These are phyloP conservation scores for Pantala flavescens DNA, from an alignment of 1,140 invertebrate genomes.

Conservation along the genomic window DNA sequence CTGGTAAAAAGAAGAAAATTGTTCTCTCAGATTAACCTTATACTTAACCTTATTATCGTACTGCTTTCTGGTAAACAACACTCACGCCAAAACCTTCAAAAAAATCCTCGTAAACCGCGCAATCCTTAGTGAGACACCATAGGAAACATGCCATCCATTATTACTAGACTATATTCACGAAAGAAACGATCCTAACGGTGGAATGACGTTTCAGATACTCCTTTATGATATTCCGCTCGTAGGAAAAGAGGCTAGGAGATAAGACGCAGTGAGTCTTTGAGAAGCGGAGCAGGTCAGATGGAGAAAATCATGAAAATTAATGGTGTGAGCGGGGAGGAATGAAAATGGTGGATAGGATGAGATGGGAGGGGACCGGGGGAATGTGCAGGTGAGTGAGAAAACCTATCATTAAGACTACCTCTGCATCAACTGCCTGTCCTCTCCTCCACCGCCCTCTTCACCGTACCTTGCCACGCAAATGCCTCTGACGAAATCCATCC, in stretches of 20 bases:
- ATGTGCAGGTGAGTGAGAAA: conserved; percentile 5
- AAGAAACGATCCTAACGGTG: no score
- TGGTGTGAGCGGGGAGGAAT: neutral
- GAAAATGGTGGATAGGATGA: neutral
- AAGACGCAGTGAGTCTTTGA: neutral
- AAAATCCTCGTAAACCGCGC: no score
- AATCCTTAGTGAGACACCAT: no score
- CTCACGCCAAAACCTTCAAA: no score
- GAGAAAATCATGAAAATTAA: conserved; percentile 7
- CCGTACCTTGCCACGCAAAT: neutral
- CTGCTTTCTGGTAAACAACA: no score
- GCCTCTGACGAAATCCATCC: neutral
- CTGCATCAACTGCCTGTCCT: conserved; percentile 7
- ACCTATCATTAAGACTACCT: conserved; percentile 6
- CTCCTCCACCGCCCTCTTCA: neutral
- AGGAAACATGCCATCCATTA: no score
- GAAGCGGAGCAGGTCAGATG: conserved; percentile 2
- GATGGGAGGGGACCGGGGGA: neutral
- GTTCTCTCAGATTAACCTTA: no score
- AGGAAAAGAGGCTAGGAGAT: neutral
- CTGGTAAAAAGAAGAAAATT: no score
- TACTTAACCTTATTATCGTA: no score
- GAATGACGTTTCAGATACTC: neutral
- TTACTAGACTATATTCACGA: no score
- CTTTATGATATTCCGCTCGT: neutral